Base-by-base conservation (phyloP, 2,113 vertebrate genomes). In the Phaethornis superciliosus region DNA sequence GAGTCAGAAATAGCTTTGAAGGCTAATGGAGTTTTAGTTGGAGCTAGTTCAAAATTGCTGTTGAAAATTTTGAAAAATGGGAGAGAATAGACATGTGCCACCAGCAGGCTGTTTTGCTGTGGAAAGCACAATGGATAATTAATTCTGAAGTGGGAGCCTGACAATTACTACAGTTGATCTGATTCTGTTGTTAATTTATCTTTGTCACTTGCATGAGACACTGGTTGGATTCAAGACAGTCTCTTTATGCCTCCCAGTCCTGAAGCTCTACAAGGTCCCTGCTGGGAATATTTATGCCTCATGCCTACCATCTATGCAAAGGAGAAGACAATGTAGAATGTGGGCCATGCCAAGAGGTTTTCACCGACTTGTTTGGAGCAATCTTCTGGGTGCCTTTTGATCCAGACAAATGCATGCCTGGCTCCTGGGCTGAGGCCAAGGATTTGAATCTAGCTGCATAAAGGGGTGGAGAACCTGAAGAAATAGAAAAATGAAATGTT, bases 1-100 rank as follows among this genome's bases (percentile, higher is more conserved):
- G 72, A 84, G 19, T 69, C 52, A 90, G 55, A 81, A 94, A 89
- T n/a, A 82, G 54, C 17, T 94, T 62, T 81, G 78, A 78, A 69
- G 51, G 46, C 6, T 56, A 82, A 77, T 46, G 16, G 62, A 81
- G 26, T 58, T 89, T 49, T 84, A 77, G 77, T 9, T 80, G 49
- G 64, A 74, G 30, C 21, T 21, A 47, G 20, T 47, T 37, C 46
- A 72, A 74, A 49, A 89, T 87, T 24, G 51, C 8, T 54, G 42
- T 19, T 58, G 74, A 89, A 84, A 84, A 68, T 72, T 52, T 86
- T 35, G 28, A 28, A 68, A 90, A 90, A 81, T 32, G 5, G 12
- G 32, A 47, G 64, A 4, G 7, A 60, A 46, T 60, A 63, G 7
- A 21, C 20, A 8, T 26, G 7, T 64, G 44, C 18, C 55, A 35